A percentile compares a stretch with the other conserved stretches of the same genome.
These are phyloP conservation scores for Eulithis testata DNA, from an alignment of 2,888 invertebrate species.

Conservation along the genomic window DNA sequence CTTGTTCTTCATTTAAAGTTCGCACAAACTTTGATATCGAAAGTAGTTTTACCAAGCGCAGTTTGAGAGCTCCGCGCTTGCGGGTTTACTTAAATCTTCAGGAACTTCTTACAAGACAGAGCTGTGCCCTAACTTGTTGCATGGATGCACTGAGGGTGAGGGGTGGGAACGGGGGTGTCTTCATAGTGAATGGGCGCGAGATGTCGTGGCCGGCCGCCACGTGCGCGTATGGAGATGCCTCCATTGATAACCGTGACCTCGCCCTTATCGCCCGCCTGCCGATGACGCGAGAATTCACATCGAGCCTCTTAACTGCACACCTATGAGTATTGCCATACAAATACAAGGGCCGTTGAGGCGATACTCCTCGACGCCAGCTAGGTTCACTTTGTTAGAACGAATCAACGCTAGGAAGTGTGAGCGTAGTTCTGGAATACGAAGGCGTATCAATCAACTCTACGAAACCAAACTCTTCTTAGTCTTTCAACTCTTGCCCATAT, in stretches of 20 bases:
- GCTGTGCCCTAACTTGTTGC: conserved; percentile 81
- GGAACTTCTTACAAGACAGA: conserved; percentile 75
- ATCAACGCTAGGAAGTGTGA: conserved; percentile 3
- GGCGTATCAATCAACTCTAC: too few species aligned
- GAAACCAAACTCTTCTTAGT: too few species aligned
- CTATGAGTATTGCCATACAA: conserved; percentile 24
- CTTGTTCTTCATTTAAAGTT: conserved; percentile 24
- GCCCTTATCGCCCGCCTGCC: conserved; percentile 75
- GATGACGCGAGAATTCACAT: conserved; percentile 59
- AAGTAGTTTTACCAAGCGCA: conserved; percentile 24
- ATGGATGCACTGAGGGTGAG: conserved; percentile 78
- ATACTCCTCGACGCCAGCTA: background rate
- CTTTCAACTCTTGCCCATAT: too few species aligned
- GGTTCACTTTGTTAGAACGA: background rate
- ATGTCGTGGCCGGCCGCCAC: conserved; percentile 80
- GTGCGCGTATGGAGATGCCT: conserved; percentile 82
- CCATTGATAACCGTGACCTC: conserved; percentile 82
- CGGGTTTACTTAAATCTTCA: conserved; percentile 56
- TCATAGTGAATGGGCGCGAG: conserved; percentile 84
- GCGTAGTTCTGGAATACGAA: background rate
- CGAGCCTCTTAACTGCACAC: conserved; percentile 36
- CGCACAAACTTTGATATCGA: conserved; percentile 20
- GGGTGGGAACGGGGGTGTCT: conserved; percentile 66
- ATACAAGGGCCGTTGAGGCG: conserved; percentile 14
- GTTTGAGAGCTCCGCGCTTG: conserved; percentile 37